These are phyloP conservation scores for Madoqua kirkii DNA, from an alignment of 2,113 vertebrate species.

Conservation along the genomic window DNA sequence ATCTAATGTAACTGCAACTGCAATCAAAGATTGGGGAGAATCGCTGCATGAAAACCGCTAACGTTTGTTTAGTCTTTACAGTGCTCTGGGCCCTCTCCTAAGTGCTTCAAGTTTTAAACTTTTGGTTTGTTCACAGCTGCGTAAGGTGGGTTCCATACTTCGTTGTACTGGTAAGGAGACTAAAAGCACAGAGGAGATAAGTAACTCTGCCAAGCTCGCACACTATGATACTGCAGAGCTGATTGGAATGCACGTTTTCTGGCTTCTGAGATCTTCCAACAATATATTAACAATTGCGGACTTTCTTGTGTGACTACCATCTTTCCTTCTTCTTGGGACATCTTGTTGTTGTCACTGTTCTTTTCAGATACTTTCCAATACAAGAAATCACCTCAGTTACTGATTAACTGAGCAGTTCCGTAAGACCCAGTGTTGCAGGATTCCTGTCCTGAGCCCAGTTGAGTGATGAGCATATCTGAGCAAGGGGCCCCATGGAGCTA, in stretches of 20 bases:
- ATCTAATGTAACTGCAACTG: accelerated
- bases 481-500: background rate
- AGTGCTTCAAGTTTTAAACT: background rate
- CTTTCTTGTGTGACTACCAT: background rate
- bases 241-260: background rate
- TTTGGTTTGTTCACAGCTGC: background rate
- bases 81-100: background rate
- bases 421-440: background rate
- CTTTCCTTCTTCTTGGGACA: background rate
- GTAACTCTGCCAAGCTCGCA: background rate
- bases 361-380: background rate
- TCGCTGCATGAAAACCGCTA: accelerated
- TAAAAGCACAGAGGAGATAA: background rate
- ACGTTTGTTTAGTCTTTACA: background rate
- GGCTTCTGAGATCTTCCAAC: background rate
- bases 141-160: background rate
- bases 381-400: background rate
- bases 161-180: background rate
- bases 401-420: background rate
- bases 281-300: background rate
- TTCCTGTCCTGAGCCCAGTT: no score
- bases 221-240: background rate
- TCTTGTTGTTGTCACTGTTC: no score
- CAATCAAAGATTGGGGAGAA: background rate
- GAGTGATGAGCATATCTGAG: background rate